A percentile compares a stretch with the other conserved stretches of the same genome.
Evolutionary conservation across 2,113 vertebrate genomes (phyloP).

Genomic region (Machaerirhynchus nigripectus): DNA sequence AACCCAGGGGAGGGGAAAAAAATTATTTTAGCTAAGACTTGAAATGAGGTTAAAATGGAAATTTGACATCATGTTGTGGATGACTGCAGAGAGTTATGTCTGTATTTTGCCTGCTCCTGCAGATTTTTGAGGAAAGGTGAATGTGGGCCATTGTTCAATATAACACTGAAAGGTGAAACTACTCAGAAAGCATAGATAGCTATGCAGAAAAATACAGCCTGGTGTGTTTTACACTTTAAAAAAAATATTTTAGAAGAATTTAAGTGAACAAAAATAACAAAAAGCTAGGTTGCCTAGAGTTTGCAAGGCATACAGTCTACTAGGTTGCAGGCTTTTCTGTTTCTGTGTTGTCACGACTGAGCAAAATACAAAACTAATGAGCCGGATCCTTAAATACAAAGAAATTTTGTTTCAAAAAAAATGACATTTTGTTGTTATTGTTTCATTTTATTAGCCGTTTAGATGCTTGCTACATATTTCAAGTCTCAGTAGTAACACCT

Average conservation of each 20-base stretch:
- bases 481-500: neutral
- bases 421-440: neutral
- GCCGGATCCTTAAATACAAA: neutral
- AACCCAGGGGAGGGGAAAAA: neutral
- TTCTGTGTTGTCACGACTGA: neutral
- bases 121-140: conserved; percentile 1
- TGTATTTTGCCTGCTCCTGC: neutral
- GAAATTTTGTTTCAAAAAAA: neutral
- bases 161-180: neutral
- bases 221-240: neutral
- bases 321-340: neutral
- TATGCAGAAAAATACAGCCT: neutral
- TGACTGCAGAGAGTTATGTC: neutral
- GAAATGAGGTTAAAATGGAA: conserved; percentile 15
- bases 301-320: neutral
- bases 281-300: neutral
- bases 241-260: neutral
- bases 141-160: neutral
- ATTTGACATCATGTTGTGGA: neutral
- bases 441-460: neutral
- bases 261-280: neutral
- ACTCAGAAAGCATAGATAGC: neutral
- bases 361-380: neutral
- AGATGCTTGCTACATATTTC: neutral
- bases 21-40: neutral